A percentile compares a stretch with the other conserved stretches of the same genome.
These are phyloP conservation scores for Drosophila ananassae DNA, from an alignment of 1,140 invertebrate genomes.

Conservation along the genomic window DNA sequence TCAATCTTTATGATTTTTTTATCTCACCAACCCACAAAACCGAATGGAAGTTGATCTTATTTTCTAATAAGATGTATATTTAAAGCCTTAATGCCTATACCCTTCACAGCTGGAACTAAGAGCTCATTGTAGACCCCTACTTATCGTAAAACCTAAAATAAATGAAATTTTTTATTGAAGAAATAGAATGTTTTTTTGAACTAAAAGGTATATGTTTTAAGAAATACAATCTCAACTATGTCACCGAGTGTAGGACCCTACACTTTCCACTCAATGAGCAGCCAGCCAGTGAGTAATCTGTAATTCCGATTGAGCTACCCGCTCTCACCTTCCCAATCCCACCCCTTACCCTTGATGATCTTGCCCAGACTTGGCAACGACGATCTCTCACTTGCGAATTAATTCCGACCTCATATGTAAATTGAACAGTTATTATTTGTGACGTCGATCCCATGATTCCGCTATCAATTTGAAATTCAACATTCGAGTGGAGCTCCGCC, in stretches of 20 bases:
- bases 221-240: background rate
- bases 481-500: conserved; percentile 29
- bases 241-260: conserved; percentile 21
- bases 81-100: no score
- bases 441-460: conserved; percentile 47
- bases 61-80: no score
- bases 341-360: background rate
- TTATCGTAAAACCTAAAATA: no score
- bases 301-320: conserved; percentile 2
- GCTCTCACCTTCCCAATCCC: conserved; percentile 12
- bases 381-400: conserved; percentile 19
- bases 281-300: conserved; percentile 11
- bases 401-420: conserved; percentile 35
- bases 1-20: no score
- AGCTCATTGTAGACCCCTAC: no score
- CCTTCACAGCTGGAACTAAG: no score
- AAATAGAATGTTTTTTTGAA: no score
- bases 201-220: background rate
- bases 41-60: no score
- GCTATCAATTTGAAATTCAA: conserved; percentile 32
- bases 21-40: no score
- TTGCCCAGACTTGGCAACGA: conserved; percentile 14
- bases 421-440: conserved; percentile 68
- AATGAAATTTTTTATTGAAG: background rate
- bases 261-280: conserved; percentile 22